These are phyloP conservation scores for Drosophila subquinaria DNA, from an alignment of 2,888 invertebrate genomes.

Conservation along the genomic window DNA sequence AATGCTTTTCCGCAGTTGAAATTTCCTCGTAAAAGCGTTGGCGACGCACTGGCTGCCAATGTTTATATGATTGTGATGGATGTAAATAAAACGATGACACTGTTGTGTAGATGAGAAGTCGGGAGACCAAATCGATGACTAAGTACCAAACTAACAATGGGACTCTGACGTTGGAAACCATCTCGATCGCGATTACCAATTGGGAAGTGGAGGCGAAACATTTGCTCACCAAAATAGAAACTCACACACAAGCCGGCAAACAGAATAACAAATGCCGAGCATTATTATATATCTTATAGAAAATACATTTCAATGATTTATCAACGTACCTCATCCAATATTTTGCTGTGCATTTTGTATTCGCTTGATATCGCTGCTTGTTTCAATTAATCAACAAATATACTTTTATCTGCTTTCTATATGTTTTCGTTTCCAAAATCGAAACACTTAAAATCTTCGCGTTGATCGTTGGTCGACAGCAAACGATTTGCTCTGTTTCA, in stretches of 20 bases:
- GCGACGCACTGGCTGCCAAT: conserved; percentile 57
- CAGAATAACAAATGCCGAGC: conserved; percentile 8
- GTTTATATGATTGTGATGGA: conserved; percentile 56
- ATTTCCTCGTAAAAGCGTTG: conserved; percentile 38
- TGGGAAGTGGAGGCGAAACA: conserved; percentile 41
- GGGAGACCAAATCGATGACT: conserved; percentile 48
- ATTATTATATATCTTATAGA: conserved; percentile 3
- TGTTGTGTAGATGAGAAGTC: not conserved
- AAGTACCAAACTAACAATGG: conserved; percentile 37
- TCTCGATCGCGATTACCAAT: conserved; percentile 31
- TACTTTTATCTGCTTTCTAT: conserved; percentile 21
- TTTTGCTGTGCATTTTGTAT: conserved; percentile 80
- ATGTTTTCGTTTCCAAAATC: conserved; percentile 29
- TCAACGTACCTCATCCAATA: conserved; percentile 82
- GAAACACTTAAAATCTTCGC: conserved; percentile 32
- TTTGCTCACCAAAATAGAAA: conserved; percentile 55
- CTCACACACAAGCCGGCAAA: conserved; percentile 25
- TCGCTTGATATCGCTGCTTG: conserved; percentile 22
- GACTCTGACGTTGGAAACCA: conserved; percentile 21
- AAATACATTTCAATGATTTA: conserved; percentile 16
- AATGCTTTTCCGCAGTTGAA: conserved; percentile 54
- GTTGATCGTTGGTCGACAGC: conserved; percentile 34
- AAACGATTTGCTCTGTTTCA: conserved; percentile 65
- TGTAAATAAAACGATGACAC: conserved; percentile 71
- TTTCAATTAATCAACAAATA: conserved; percentile 45